Percentiles rank a stretch among this genome's conserved stretches.
Conservation (phyloP, 2,888 invertebrate species). For the Lissocephala sabroskyi region DNA sequence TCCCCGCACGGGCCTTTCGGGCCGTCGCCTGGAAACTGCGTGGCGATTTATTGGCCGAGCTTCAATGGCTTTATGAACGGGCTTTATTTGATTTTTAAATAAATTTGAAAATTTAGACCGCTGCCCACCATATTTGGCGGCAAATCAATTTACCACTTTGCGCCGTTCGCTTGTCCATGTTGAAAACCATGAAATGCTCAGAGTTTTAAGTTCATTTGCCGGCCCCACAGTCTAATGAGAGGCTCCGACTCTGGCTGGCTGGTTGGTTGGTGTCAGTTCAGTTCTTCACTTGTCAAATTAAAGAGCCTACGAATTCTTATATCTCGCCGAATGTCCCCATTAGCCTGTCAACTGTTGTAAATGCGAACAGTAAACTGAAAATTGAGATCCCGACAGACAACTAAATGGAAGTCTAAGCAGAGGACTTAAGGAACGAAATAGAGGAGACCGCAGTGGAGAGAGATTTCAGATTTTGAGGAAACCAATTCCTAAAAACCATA, state of each 20-base stretch:
- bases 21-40: constrained; percentile 19
- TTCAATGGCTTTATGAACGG: constrained; percentile 18
- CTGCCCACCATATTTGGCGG: constrained; percentile 46
- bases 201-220: constrained; percentile 44
- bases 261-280: constrained; percentile 45
- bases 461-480: no score
- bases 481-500: no score
- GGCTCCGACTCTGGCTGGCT: constrained; percentile 14
- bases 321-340: constrained; percentile 33
- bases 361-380: constrained; percentile 36
- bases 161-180: constrained; percentile 7
- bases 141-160: constrained; percentile 60
- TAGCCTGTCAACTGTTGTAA: constrained; percentile 5
- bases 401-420: background rate
- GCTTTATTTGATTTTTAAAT: constrained; percentile 1
- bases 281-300: constrained; percentile 61
- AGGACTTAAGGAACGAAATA: background rate
- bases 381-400: constrained; percentile 14
- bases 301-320: constrained; percentile 27
- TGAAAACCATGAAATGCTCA: constrained; percentile 25
- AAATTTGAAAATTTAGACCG: constrained; percentile 45
- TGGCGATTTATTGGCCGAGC: constrained; percentile 34
- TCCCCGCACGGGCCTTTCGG: constrained; percentile 42
- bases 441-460: background rate
- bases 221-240: constrained; percentile 60